phyloP scores from a whole-genome alignment of 2,797 vertebrate species.

The Squalus acanthias region DNA sequence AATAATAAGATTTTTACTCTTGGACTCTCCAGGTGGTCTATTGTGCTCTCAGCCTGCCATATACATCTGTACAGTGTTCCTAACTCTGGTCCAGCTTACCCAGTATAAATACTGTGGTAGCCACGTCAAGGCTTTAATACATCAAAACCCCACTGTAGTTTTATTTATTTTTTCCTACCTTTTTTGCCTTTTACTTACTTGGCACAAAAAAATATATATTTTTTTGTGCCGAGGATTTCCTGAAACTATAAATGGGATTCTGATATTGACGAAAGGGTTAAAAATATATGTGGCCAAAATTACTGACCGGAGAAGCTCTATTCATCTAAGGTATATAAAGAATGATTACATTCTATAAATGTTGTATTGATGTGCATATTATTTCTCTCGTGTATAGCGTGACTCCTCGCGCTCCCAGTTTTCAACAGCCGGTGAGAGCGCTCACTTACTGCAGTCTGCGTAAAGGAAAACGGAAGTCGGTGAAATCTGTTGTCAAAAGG shows the following conservation, averaged over 20 bases:
- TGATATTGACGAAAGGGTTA: neutral
- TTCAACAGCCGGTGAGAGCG: slow-evolving; percentile 64
- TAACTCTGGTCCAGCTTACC: neutral
- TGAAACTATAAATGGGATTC: neutral
- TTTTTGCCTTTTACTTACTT: neutral
- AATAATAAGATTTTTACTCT: neutral
- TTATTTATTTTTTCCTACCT: neutral
- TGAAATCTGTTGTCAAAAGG: slow-evolving; percentile 71
- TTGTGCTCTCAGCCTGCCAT: neutral
- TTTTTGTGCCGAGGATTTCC: neutral
- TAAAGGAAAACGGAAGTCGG: slow-evolving; percentile 79
- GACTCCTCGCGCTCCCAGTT: slow-evolving; percentile 57
- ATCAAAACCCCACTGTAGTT: neutral
- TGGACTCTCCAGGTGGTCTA: neutral
- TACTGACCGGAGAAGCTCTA: neutral
- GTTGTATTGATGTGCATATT: neutral
- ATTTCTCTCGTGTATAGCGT: slow-evolving; percentile 55
- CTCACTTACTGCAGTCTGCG: slow-evolving; percentile 71
- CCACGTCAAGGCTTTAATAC: neutral
- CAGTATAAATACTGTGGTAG: neutral
- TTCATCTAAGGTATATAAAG: neutral
- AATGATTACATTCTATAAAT: neutral
- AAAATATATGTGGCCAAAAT: neutral
- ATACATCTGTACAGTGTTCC: neutral
- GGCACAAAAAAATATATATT: neutral